phyloP scores from a whole-genome alignment of 2,113 vertebrate species.

The Phaethon lepturus region DNA sequence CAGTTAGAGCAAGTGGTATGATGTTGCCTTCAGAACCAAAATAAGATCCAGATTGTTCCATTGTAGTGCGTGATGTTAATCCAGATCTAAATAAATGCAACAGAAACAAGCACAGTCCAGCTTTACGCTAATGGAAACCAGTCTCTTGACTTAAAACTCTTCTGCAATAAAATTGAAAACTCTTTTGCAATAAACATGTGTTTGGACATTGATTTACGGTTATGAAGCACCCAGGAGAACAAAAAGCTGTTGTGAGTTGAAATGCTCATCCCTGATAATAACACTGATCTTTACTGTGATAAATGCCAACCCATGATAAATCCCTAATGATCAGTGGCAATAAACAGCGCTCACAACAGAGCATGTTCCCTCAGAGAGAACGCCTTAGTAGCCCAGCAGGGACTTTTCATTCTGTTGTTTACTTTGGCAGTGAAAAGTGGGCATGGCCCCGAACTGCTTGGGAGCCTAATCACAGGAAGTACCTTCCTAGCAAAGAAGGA shows the following conservation, averaged over 20 bases:
- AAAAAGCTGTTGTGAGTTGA: not conserved
- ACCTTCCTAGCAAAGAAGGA: not conserved
- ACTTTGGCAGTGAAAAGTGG: not conserved
- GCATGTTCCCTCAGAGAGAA: not conserved
- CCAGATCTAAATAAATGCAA: not conserved
- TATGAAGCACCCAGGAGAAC: not conserved
- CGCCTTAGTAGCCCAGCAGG: not conserved
- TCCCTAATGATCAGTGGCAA: not conserved
- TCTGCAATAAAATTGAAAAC: not conserved
- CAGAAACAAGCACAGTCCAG: not conserved
- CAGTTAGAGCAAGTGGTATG: not conserved
- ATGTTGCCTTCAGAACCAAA: not conserved
- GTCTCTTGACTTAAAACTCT: not conserved
- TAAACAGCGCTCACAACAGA: not conserved
- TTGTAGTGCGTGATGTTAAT: not conserved
- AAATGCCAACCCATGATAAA: not conserved
- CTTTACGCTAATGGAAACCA: not conserved
- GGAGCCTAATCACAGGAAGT: slow-evolving; percentile 20
- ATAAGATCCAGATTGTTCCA: not conserved
- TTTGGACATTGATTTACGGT: not conserved
- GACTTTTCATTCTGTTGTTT: slow-evolving; percentile 14
- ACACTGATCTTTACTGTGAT: not conserved
- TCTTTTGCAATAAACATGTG: not conserved
- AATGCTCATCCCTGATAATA: not conserved
- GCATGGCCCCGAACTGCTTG: slow-evolving; percentile 54